These are phyloP conservation scores for Hylomyscus alleni DNA, from an alignment of 2,797 vertebrate genomes.

Conservation along the genomic window DNA sequence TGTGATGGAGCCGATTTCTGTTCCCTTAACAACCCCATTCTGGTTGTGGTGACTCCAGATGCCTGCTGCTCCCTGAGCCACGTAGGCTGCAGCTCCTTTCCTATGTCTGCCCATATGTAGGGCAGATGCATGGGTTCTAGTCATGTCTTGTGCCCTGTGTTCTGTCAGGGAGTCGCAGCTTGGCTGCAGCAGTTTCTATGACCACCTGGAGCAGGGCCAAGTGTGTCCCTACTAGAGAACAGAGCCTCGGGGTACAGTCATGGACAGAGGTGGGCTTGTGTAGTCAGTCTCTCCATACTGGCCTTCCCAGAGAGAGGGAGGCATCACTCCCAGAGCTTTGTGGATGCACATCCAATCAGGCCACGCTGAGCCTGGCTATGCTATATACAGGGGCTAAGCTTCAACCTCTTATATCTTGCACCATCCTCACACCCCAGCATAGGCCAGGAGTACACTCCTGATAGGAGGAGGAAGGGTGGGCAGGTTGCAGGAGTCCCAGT, in stretches of 20 bases:
- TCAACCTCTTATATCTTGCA: background rate
- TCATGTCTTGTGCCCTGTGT: background rate
- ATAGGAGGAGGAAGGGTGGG: background rate
- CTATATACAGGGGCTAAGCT: no score
- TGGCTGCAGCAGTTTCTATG: background rate
- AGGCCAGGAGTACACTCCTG: background rate
- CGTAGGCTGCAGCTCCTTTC: background rate
- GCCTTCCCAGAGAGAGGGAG: background rate
- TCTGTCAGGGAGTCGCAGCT: fast-evolving
- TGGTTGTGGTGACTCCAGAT: background rate
- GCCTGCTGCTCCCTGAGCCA: no score
- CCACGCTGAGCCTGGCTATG: fast-evolving
- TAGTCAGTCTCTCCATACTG: background rate
- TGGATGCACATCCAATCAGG: background rate
- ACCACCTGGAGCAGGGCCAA: fast-evolving
- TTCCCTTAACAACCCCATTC: background rate
- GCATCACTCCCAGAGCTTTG: fast-evolving
- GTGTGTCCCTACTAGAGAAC: background rate
- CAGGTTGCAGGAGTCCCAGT: background rate
- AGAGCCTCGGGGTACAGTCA: fast-evolving
- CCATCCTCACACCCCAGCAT: background rate
- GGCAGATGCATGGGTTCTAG: fast-evolving
- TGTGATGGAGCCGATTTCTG: background rate
- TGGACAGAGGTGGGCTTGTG: background rate
- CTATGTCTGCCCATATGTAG: fast-evolving